Evolutionary conservation across 2,888 invertebrate genomes (phyloP).

Genomic region (Harmothoe impar): DNA sequence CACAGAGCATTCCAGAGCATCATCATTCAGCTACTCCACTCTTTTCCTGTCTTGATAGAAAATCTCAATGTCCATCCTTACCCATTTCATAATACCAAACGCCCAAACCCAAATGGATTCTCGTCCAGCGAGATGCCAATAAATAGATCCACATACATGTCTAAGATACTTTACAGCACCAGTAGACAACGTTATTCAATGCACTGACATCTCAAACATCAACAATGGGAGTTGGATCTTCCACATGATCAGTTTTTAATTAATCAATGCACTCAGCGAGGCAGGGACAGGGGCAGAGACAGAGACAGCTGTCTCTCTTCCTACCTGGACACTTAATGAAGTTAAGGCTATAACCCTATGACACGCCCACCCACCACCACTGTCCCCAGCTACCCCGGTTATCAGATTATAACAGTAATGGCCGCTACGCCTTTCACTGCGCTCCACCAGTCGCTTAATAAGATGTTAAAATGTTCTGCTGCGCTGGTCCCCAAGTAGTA

Average conservation of each 20-base stretch:
- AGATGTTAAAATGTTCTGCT: constrained; percentile 62
- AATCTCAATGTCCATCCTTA: no score
- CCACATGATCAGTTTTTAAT: constrained; percentile 27
- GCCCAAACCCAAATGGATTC: no score
- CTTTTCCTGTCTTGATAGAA: no score
- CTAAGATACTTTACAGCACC: no score
- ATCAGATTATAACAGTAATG: constrained; percentile 48
- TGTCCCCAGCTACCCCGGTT: background rate
- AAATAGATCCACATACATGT: no score
- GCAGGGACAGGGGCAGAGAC: no score
- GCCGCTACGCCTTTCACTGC: constrained; percentile 36
- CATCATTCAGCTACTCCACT: no score
- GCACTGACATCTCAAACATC: no score
- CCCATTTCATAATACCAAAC: no score
- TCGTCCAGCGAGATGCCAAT: no score
- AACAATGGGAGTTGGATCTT: background rate
- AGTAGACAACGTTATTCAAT: no score
- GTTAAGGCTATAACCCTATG: constrained; percentile 37
- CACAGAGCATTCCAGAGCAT: no score
- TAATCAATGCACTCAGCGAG: constrained; percentile 14
- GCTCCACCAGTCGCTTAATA: constrained; percentile 49
- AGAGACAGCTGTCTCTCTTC: background rate
- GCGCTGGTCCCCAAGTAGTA: constrained; percentile 17
- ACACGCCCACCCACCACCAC: constrained; percentile 42
- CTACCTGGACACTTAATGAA: constrained; percentile 33